phyloP scores from a whole-genome alignment of 2,797 vertebrate species.

The Muraenolepis orangiensis region DNA sequence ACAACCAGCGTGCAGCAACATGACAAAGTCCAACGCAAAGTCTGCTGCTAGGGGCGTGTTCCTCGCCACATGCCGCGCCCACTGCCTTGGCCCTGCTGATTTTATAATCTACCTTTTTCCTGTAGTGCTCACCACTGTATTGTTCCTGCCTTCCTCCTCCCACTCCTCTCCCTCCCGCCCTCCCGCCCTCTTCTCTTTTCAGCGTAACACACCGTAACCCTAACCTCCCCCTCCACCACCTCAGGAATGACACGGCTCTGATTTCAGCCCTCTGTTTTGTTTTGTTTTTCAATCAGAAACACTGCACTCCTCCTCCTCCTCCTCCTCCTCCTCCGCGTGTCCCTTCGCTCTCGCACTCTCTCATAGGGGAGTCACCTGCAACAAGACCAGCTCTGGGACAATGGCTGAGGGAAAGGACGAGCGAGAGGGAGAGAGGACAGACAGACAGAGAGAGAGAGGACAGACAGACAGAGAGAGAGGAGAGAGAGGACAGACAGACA shows the following conservation, averaged over 20 bases:
- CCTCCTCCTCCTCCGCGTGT: too few relatives aligned
- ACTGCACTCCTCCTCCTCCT: background rate
- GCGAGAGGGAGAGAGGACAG: too few relatives aligned
- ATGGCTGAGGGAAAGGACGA: constrained; percentile 21
- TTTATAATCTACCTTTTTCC: background rate
- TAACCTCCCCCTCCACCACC: background rate
- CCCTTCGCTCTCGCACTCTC: background rate
- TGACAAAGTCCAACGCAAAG: background rate
- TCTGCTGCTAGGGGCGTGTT: background rate
- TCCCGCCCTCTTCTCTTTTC: background rate
- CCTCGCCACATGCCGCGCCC: background rate
- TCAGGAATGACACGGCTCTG: background rate
- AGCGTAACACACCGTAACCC: background rate
- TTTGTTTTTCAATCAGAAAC: background rate
- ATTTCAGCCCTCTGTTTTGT: background rate
- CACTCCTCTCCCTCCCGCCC: background rate
- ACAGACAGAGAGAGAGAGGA: constrained; percentile 29
- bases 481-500: background rate
- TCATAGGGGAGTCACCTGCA: background rate
- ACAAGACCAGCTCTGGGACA: constrained; percentile 13
- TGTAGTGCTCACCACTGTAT: background rate
- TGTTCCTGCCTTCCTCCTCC: background rate
- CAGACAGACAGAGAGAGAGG: background rate
- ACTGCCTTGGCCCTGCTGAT: background rate
- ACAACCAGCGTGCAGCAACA: background rate